Evolutionary conservation across 2,888 invertebrate genomes (phyloP), one percentile per base, ranked within the genome.

Genomic region (Synanthedon tipuliformis): DNA sequence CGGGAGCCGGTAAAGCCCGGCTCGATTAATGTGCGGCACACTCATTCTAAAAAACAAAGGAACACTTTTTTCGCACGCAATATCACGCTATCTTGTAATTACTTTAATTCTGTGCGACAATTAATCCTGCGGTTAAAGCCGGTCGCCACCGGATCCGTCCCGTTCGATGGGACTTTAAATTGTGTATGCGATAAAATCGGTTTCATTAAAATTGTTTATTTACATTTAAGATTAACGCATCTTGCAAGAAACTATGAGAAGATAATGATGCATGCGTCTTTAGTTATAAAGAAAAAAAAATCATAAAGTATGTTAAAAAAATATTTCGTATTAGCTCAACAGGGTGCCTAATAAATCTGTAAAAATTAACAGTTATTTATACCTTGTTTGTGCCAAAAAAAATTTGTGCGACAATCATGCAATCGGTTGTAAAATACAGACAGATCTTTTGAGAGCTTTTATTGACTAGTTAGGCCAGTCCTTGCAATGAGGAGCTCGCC

Each of bases 181-280:
- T 69, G 57, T 65, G 65, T 72, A 57, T n/a, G n/a, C 66, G 78
- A 72, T 68, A 50, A 59, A 74, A 65, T 68, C 70, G 62, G 74
- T 72, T 71, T 62, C 50, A 23, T 62, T 57, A 56, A 57, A 66
- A 70, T 67, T 70, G 64, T 69, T 73, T 70, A 68, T 72, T 71
- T 61, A 52, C 50, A 55, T 55, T 51, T 54, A 34, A 50, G 54
- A 49, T 18, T 12, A 45, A 49, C 16, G 49, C 13, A 13, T 11
- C 7, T 45, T 45, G 15, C n/a, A 13, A 45, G 13, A 5, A 45
- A 45, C 10, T 2, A 18, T 18, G 5, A 23, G 4, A 4, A 23
- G 1, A 4, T 23, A 23, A 27, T 7, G 5, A 27, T 27, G 45
- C 45, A 45, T 12, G n/a, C n/a, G 10, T 13, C n/a, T 13, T 13